Evolutionary conservation across 2,888 invertebrate genomes (phyloP).

Genomic region (Criorhina ranunculi): DNA sequence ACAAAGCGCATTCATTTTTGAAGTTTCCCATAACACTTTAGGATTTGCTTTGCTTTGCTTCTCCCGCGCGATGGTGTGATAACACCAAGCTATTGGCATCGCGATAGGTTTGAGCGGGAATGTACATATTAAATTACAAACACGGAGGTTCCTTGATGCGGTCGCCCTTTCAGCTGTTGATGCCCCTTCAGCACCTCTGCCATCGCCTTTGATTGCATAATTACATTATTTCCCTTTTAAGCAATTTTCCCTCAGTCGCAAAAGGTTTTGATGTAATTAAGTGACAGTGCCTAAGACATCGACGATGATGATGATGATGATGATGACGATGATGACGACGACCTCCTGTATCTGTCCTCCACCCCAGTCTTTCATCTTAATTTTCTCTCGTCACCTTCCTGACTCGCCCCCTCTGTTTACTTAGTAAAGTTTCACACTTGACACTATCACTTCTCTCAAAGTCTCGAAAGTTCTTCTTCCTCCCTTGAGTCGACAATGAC

Average conservation of each 20-base stretch:
- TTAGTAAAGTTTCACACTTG: constrained; percentile 64
- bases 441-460: constrained; percentile 63
- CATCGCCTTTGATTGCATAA: constrained; percentile 61
- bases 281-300: constrained; percentile 55
- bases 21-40: constrained; percentile 19
- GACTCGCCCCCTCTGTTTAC: not conserved
- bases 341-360: constrained; percentile 11
- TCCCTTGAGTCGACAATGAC: constrained; percentile 22
- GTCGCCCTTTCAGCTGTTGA: constrained; percentile 43
- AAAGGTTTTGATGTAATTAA: constrained; percentile 72
- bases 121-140: constrained; percentile 42
- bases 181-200: not conserved
- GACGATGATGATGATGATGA: constrained; percentile 8
- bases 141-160: constrained; percentile 47
- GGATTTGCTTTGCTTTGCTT: constrained; percentile 1
- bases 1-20: not conserved
- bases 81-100: constrained; percentile 15
- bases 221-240: constrained; percentile 75
- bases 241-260: constrained; percentile 55
- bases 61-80: constrained; percentile 28
- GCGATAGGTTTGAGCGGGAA: constrained; percentile 19
- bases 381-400: not conserved
- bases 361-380: constrained; percentile 10
- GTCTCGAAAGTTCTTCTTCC: constrained; percentile 42
- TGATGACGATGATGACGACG: constrained; percentile 2